These are phyloP conservation scores for Apotomis turbidana DNA, from an alignment of 2,888 invertebrate genomes.

Conservation along the genomic window DNA sequence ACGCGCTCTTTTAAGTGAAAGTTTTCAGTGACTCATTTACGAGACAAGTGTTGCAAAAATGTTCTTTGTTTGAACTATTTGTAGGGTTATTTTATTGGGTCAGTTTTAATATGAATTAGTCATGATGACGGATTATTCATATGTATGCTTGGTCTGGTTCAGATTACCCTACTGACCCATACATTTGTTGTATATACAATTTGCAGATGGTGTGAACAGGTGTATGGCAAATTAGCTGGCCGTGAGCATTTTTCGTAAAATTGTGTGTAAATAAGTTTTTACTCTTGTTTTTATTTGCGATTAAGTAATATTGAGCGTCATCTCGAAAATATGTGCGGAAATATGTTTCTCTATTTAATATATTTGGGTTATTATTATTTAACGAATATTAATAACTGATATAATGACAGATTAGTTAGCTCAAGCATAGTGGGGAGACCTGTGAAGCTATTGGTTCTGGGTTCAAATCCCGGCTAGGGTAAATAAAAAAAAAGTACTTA, in stretches of 20 bases:
- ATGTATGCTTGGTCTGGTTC: slow-evolving; percentile 25
- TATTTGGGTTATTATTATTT: no score
- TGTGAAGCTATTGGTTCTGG: no score
- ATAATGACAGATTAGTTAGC: no score
- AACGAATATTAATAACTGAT: no score
- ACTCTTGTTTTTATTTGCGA: slow-evolving; percentile 20
- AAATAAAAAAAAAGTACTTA: no score
- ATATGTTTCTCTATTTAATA: no score
- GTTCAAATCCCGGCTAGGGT: no score
- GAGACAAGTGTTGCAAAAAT: slow-evolving; percentile 52
- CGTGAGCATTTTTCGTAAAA: slow-evolving; percentile 16
- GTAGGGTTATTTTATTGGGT: slow-evolving; percentile 53
- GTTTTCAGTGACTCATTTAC: slow-evolving; percentile 62
- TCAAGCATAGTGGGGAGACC: no score
- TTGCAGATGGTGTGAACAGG: slow-evolving; percentile 33
- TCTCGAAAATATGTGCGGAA: not conserved
- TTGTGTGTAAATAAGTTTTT: slow-evolving; percentile 7
- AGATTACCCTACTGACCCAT: slow-evolving; percentile 36
- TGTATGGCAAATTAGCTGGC: slow-evolving; percentile 28
- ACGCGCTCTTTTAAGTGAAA: slow-evolving; percentile 63
- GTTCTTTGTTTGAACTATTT: slow-evolving; percentile 50
- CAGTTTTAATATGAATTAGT: slow-evolving; percentile 59
- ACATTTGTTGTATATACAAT: slow-evolving; percentile 30
- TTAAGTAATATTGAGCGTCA: slow-evolving; percentile 6
- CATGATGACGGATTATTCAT: slow-evolving; percentile 51